phyloP scores from a whole-genome alignment of 2,797 vertebrate species.

The Columba guinea region DNA sequence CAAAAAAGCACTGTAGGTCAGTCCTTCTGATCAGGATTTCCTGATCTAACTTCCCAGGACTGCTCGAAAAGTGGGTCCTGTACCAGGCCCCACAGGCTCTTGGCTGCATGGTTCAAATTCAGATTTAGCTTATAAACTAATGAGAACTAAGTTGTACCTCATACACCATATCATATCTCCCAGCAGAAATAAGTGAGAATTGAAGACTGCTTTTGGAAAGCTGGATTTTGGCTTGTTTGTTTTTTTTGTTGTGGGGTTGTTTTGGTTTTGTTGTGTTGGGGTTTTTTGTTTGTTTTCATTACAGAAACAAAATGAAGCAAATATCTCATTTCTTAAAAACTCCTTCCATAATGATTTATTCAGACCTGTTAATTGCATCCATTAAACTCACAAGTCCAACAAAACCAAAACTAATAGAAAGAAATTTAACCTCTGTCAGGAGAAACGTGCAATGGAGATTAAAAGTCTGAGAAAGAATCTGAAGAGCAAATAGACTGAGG shows the following conservation, averaged over 20 bases:
- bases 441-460: background rate
- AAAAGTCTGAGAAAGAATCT: background rate
- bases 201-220: background rate
- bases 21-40: background rate
- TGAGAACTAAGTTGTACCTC: background rate
- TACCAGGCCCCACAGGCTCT: background rate
- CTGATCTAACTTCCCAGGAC: background rate
- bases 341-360: background rate
- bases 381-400: slow-evolving; percentile 5
- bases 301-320: background rate
- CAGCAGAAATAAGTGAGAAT: background rate
- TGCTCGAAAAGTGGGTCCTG: background rate
- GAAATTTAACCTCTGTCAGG: background rate
- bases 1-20: background rate
- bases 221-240: background rate
- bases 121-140: background rate
- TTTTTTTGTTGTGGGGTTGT: no score
- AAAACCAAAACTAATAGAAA: slow-evolving; percentile 1
- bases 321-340: background rate
- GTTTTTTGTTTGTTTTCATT: background rate
- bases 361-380: background rate
- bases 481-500: background rate
- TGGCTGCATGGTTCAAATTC: background rate
- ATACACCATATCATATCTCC: background rate
- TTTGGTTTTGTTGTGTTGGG: background rate